Evolutionary conservation across 2,797 vertebrate species (phyloP).

Genomic region (Linurgus olivaceus): DNA sequence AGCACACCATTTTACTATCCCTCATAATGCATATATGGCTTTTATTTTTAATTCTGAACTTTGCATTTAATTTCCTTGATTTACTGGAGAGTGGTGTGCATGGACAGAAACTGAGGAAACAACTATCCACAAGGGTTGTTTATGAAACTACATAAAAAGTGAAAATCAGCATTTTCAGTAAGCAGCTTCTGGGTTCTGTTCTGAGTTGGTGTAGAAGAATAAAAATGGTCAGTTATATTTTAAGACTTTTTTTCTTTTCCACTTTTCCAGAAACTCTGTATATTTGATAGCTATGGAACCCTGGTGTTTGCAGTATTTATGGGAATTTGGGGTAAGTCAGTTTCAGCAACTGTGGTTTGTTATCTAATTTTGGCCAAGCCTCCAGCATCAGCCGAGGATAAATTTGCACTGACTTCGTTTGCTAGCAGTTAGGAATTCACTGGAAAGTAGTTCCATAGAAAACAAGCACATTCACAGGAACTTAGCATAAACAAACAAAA

Average conservation of each 20-base stretch:
- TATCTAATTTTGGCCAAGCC: conserved; percentile 17
- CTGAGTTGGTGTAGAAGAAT: background rate
- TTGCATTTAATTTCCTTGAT: background rate
- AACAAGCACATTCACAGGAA: background rate
- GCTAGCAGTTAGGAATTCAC: background rate
- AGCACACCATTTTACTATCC: background rate
- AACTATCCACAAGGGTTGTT: background rate
- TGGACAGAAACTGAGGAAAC: background rate
- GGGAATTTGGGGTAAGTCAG: conserved; percentile 91
- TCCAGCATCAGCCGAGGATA: background rate
- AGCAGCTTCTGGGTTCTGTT: background rate
- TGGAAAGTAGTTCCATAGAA: background rate
- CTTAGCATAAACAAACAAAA: background rate
- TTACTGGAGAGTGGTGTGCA: background rate
- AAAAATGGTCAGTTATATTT: background rate
- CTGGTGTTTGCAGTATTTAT: conserved; percentile 95
- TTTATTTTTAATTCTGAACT: background rate
- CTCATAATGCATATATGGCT: background rate
- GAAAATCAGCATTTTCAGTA: background rate
- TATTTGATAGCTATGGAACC: conserved; percentile 96
- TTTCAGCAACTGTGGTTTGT: conserved; percentile 4
- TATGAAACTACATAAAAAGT: background rate
- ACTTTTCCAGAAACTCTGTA: conserved; percentile 87
- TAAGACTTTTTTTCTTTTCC: background rate
- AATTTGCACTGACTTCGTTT: background rate